Base-by-base conservation (phyloP, 2,888 invertebrate species). In the Agrochola circellaris region DNA sequence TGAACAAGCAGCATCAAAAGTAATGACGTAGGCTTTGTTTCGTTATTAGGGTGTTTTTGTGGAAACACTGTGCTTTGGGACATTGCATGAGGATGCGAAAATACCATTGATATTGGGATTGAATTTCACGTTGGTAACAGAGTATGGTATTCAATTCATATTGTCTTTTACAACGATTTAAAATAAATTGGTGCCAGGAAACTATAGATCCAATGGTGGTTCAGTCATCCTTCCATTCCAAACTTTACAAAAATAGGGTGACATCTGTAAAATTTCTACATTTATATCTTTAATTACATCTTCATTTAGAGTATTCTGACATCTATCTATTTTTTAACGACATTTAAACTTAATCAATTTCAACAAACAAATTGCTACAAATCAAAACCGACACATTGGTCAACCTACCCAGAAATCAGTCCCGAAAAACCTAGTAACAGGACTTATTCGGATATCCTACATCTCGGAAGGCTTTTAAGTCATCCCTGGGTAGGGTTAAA, bases 401-500 rank as follows among this genome's bases (percentile, higher is more conserved):
- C 23, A 58, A n/a, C 9, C 15, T 23, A 23, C n/a, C 4, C 20
- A 73, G 13, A 51, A 72, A 65, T 79, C 38, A 58, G 26, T 62
- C 42, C 51, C 54, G 42, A 68, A 67, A 85, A 82, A 73, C 30
- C 54, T 77, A 81, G 75, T 48, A 65, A 56, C 60, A 54, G 20
- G 66, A 71, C 66, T 71, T 71, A 45, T 73, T 79, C 15, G 23
- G 48, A 84, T 79, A 81, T 79, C 56, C 71, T 71, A 86, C 79
- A 72, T 75, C 73, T 75, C 66, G 66, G 58, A 80, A 81, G 68
- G 84, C 65, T 81, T 87, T 83, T 70, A 77, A 82, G 80, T 78
- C 75, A 87, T 84, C 75, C 75, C 69, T 34, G 23, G 75, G 45
- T 68, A 64, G 73, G 80, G 89, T 87, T 84, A 81, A 88, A 83